Conservation (phyloP, 2,113 vertebrate genomes). For the Platanista minor region DNA sequence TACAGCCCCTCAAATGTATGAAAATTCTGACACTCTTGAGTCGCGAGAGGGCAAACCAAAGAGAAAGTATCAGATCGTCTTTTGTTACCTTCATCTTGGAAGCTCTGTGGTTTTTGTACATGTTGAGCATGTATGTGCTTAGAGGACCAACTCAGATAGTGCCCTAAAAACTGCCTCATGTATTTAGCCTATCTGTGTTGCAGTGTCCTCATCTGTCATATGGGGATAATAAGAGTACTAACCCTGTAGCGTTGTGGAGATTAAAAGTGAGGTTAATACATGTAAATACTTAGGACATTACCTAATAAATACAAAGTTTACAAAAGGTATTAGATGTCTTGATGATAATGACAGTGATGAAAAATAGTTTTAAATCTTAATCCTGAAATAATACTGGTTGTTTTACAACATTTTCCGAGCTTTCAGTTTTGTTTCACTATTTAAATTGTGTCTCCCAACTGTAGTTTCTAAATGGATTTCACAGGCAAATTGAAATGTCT, state of each 20-base stretch:
- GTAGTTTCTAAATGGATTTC: conserved; percentile 10
- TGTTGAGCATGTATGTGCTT: background rate
- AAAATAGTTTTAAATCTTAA: background rate
- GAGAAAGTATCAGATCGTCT: background rate
- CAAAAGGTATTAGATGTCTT: background rate
- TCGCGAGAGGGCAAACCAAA: background rate
- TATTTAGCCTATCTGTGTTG: background rate
- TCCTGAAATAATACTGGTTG: background rate
- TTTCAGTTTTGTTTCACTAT: background rate
- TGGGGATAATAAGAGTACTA: background rate
- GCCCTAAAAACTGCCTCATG: background rate
- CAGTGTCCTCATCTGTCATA: background rate
- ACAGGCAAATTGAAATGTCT: background rate
- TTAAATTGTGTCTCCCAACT: conserved; percentile 3
- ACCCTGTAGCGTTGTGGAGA: background rate
- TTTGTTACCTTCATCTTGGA: background rate
- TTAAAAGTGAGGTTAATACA: background rate
- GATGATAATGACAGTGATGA: background rate
- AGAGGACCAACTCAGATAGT: background rate
- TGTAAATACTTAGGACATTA: background rate
- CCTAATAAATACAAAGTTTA: background rate
- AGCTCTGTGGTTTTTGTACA: background rate
- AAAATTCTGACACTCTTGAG: background rate
- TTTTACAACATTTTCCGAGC: background rate
- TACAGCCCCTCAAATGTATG: background rate